These are phyloP conservation scores for Selene dorsalis DNA, from an alignment of 2,797 vertebrate species.

Conservation along the genomic window DNA sequence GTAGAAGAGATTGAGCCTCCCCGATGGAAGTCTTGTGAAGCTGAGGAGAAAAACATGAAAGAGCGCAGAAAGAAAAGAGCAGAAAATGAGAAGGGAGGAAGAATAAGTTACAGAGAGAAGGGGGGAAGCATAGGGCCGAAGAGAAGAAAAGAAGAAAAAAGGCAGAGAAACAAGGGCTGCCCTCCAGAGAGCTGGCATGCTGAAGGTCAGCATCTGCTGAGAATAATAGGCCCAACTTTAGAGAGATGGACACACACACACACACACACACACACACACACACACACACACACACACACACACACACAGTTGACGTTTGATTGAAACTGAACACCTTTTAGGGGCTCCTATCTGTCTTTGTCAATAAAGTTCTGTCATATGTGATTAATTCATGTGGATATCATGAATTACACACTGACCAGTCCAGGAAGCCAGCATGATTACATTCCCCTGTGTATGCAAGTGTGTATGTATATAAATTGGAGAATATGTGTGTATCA, in stretches of 20 bases:
- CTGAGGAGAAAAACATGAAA: constrained; percentile 49
- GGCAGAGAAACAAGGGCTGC: constrained; percentile 64
- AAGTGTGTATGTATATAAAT: constrained; percentile 31
- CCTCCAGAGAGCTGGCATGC: constrained; percentile 67
- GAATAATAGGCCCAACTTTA: constrained; percentile 71
- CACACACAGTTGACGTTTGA: constrained; percentile 66
- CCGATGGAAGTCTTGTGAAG: constrained; percentile 39
- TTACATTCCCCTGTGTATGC: constrained; percentile 65
- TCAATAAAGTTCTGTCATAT: constrained; percentile 79
- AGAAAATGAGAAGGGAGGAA: constrained; percentile 40
- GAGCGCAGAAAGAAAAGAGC: constrained; percentile 14
- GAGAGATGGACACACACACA: constrained; percentile 3
- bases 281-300: constrained; percentile 19
- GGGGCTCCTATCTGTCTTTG: constrained; percentile 73
- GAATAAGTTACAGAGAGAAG: constrained; percentile 31
- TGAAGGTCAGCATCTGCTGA: constrained; percentile 79
- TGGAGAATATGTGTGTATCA: constrained; percentile 27
- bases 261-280: constrained; percentile 18
- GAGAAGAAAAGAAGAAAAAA: constrained; percentile 40
- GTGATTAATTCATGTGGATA: constrained; percentile 69
- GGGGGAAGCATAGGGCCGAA: constrained; percentile 3
- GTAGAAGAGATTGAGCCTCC: constrained; percentile 27
- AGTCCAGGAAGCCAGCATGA: constrained; percentile 74
- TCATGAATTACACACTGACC: constrained; percentile 73
- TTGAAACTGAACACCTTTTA: constrained; percentile 72